phyloP scores from a whole-genome alignment of 2,113 vertebrate species.

The Pseudorhombus dupliciocellatus region DNA sequence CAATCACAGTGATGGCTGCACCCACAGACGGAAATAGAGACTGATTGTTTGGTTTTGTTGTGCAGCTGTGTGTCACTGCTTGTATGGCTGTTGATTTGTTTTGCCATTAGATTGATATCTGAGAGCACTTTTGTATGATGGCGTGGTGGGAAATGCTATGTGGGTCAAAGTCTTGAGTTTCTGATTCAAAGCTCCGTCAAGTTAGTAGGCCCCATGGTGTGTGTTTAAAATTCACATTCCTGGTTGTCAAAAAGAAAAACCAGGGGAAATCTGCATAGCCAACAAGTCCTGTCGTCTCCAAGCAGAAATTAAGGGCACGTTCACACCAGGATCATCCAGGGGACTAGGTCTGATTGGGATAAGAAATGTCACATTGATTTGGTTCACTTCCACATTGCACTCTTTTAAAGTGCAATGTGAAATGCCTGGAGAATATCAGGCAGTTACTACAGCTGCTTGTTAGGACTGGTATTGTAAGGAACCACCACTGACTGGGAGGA shows the following conservation, averaged over 20 bases:
- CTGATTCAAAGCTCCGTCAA: conserved; percentile 48
- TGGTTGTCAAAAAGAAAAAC: conserved; percentile 14
- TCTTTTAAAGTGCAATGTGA: too few relatives aligned
- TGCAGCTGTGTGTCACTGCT: conserved; percentile 53
- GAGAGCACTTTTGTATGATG: conserved; percentile 26
- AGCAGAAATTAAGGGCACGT: too few relatives aligned
- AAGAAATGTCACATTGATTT: too few relatives aligned
- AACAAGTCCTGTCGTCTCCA: background rate
- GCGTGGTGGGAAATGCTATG: conserved; percentile 16
- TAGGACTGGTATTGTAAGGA: too few relatives aligned
- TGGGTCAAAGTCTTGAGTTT: conserved; percentile 38
- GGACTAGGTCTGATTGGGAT: too few relatives aligned
- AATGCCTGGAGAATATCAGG: too few relatives aligned
- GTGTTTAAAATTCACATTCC: conserved; percentile 28
- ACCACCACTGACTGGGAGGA: too few relatives aligned
- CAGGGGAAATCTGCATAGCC: background rate
- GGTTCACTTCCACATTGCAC: too few relatives aligned
- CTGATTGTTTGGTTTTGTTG: conserved; percentile 60
- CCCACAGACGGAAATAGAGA: conserved; percentile 37
- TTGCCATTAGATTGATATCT: conserved; percentile 43
- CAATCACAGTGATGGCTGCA: conserved; percentile 45
- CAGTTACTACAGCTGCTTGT: too few relatives aligned
- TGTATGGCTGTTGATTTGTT: conserved; percentile 48
- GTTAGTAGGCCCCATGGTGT: conserved; percentile 15
- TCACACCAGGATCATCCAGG: too few relatives aligned